Evolutionary conservation across 2,113 vertebrate genomes (phyloP).

Genomic region (Dendrocopos noguchii): DNA sequence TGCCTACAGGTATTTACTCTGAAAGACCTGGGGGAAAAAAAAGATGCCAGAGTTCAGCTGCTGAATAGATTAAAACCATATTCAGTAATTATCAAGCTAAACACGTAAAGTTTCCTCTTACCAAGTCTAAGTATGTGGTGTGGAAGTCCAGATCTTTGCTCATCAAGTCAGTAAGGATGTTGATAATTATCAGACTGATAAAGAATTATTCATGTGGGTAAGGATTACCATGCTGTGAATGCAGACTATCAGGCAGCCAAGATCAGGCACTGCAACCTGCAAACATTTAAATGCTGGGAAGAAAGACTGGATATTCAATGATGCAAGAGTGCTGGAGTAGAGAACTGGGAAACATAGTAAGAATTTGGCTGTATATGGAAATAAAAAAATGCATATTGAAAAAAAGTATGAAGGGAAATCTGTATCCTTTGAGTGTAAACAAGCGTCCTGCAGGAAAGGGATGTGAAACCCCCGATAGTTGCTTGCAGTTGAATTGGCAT

Average conservation of each 20-base stretch:
- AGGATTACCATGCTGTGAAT: neutral
- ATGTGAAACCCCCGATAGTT: rapidly evolving
- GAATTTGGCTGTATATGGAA: neutral
- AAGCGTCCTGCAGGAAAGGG: neutral
- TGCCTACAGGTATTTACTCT: neutral
- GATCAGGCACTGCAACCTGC: neutral
- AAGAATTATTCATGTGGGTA: neutral
- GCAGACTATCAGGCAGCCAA: neutral
- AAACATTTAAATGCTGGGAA: neutral
- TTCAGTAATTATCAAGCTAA: neutral
- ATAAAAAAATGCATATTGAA: neutral
- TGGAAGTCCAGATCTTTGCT: neutral
- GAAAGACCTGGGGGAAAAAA: neutral
- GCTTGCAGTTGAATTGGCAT: neutral
- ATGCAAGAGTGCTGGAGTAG: neutral
- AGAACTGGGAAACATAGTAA: neutral
- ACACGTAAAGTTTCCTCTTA: neutral
- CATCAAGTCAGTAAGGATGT: neutral
- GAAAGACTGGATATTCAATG: neutral
- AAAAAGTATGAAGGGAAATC: neutral
- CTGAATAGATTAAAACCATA: neutral
- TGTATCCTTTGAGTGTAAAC: neutral
- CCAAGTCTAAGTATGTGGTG: neutral
- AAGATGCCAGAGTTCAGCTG: neutral
- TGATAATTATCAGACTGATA: conserved; percentile 14